A percentile compares a stretch with the other conserved stretches of the same genome.
phyloP scores from a whole-genome alignment of 2,888 invertebrate genomes.

The Periphyllus acericola region DNA sequence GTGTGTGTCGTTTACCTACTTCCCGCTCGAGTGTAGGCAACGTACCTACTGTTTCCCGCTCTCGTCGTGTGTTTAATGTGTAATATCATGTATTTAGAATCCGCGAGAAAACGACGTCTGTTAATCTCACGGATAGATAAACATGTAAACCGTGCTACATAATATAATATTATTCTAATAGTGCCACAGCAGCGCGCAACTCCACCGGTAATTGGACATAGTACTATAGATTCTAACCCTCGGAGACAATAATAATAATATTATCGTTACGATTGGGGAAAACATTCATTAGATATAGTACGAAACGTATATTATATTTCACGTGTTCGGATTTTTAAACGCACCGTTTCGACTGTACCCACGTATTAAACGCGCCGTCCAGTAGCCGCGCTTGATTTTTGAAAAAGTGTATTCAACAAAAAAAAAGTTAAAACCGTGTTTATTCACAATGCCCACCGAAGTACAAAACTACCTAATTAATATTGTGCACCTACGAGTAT shows the following conservation, averaged over 20 bases:
- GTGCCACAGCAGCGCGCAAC: neutral
- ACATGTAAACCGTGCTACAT: constrained; percentile 51
- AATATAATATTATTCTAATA: neutral
- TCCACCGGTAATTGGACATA: neutral
- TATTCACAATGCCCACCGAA: too few relatives aligned
- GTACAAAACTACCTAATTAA: neutral
- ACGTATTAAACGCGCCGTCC: neutral
- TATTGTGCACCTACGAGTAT: neutral
- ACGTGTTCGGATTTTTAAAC: neutral
- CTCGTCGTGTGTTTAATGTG: neutral
- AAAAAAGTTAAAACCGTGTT: neutral
- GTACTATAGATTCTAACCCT: neutral
- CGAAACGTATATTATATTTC: too few relatives aligned
- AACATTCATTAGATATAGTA: neutral
- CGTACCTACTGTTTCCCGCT: neutral
- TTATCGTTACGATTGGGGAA: neutral
- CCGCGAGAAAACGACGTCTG: constrained; percentile 3
- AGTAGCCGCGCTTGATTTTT: neutral
- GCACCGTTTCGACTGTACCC: neutral
- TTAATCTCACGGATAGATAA: constrained; percentile 56
- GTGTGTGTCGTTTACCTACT: constrained; percentile 24
- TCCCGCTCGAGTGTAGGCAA: neutral
- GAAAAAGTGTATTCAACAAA: neutral
- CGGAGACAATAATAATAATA: too few relatives aligned
- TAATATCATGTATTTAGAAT: too few relatives aligned